These are phyloP conservation scores for Sebastes melanostomus DNA, from an alignment of 2,797 vertebrate species.

Conservation along the genomic window DNA sequence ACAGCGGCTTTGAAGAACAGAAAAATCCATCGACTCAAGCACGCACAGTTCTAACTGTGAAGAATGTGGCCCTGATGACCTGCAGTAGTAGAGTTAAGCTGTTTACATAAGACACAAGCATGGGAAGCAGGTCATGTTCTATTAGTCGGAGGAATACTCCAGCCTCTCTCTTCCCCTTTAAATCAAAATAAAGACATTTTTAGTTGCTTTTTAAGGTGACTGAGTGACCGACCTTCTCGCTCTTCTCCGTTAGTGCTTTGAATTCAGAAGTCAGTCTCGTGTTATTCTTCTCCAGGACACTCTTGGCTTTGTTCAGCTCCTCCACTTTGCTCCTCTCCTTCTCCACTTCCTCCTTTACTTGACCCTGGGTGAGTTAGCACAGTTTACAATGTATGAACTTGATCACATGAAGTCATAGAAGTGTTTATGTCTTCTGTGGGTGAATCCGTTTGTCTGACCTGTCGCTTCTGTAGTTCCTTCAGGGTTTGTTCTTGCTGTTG, in stretches of 20 bases:
- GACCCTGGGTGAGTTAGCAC: conserved; percentile 73
- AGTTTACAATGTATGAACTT: background rate
- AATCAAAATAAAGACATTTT: background rate
- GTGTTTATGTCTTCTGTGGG: background rate
- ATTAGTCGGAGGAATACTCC: background rate
- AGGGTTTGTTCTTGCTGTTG: conserved; percentile 84
- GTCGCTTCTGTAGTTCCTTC: conserved; percentile 86
- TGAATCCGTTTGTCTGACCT: conserved; percentile 74
- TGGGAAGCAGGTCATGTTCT: conserved; percentile 6
- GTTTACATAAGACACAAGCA: conserved; percentile 37
- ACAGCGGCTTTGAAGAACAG: background rate
- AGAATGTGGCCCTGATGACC: conserved; percentile 24
- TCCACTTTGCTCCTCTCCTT: conserved; percentile 86
- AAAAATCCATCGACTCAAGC: conserved; percentile 6
- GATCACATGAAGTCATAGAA: background rate
- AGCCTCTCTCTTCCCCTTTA: background rate
- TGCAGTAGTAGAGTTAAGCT: conserved; percentile 14
- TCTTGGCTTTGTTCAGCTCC: conserved; percentile 87
- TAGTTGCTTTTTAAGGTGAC: background rate
- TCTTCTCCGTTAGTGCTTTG: conserved; percentile 85
- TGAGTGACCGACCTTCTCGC: conserved; percentile 85
- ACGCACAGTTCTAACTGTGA: background rate
- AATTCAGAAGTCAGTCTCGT: conserved; percentile 84
- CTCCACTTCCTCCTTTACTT: conserved; percentile 87
- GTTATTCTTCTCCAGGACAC: conserved; percentile 85